phyloP scores from a whole-genome alignment of 2,888 invertebrate species.

The Cheiracanthium punctorium region DNA sequence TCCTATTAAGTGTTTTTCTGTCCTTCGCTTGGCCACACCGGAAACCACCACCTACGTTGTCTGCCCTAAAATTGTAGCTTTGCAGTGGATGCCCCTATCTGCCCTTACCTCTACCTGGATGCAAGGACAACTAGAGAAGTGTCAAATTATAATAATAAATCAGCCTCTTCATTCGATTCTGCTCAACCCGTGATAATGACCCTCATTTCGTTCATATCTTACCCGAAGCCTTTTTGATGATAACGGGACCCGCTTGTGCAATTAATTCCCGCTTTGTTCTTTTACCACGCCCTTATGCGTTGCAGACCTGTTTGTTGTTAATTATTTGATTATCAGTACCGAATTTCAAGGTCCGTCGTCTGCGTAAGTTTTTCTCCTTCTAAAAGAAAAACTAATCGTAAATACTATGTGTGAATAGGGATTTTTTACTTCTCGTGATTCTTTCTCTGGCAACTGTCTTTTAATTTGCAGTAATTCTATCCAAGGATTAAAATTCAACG shows the following conservation, averaged over 20 bases:
- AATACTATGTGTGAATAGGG: background rate
- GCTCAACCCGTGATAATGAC: background rate
- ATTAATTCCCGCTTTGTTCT: slow-evolving; percentile 36
- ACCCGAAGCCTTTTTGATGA: background rate
- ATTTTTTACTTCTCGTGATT: background rate
- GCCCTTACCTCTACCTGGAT: background rate
- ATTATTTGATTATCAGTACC: background rate
- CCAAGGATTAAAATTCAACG: no score
- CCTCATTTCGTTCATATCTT: background rate
- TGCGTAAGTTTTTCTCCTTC: background rate
- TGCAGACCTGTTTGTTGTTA: background rate
- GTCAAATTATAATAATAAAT: no score
- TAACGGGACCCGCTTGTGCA: slow-evolving; percentile 16
- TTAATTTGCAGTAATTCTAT: no score
- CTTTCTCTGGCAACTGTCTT: no score
- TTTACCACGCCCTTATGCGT: background rate
- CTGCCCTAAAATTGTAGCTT: background rate
- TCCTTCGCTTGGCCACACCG: background rate
- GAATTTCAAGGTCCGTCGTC: background rate
- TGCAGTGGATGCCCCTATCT: background rate
- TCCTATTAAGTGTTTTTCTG: no score
- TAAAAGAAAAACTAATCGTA: background rate
- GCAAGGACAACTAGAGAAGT: background rate
- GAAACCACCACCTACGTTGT: background rate
- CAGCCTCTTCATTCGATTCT: background rate